Base-by-base conservation (phyloP, 2,113 vertebrate genomes). In the Austrofundulus limnaeus region DNA sequence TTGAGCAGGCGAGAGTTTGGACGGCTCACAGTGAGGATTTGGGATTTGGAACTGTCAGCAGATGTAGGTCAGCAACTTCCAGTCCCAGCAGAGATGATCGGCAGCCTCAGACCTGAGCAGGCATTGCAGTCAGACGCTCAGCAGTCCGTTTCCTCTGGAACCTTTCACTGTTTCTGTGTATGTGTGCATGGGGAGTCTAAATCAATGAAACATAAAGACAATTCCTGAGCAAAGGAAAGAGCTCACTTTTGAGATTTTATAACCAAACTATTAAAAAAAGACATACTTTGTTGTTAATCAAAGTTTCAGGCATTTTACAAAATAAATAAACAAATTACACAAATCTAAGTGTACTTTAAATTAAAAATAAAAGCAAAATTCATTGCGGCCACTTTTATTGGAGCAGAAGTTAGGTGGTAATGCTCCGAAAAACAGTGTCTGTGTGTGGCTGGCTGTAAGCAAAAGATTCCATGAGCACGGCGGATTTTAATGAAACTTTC, bases 21-120 rank as follows among this genome's bases (percentile, higher is more conserved):
- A 78, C 10, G 42, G 59, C 77, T 77, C 62, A 49, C 66, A 39
- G 70, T 16, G 19, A 69, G 51, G 57, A 49, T 46, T 61, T 66
- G 62, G 79, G 77, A 82, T 81, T 78, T 80, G 76, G 66, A 78
- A 74, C 80, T 68, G 87, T 87, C 85, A 86, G 80, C 82, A 84
- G 84, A 85, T 87, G 72, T 86, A 81, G 82, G 77, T 88, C 85
- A 88, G 84, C 80, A 81, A 70, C 72, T 84, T 78, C n/a, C 10
- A 37, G 80, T 78, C 70, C 76, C 66, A 62, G 37, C 61, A 69
- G 78, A 81, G 61, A 71, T 20, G 55, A 68, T 80, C 72, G 69
- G 71, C 73, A 78, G 48, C 56, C 57, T 72, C 41, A 75, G 64
- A 82, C 60, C 75, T 75, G 63, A 70, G 48, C 54, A 47, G 49